Percentiles rank a stretch among this genome's conserved stretches.
phyloP scores from a whole-genome alignment of 1,140 invertebrate species.

The Diorhabda carinulata region DNA sequence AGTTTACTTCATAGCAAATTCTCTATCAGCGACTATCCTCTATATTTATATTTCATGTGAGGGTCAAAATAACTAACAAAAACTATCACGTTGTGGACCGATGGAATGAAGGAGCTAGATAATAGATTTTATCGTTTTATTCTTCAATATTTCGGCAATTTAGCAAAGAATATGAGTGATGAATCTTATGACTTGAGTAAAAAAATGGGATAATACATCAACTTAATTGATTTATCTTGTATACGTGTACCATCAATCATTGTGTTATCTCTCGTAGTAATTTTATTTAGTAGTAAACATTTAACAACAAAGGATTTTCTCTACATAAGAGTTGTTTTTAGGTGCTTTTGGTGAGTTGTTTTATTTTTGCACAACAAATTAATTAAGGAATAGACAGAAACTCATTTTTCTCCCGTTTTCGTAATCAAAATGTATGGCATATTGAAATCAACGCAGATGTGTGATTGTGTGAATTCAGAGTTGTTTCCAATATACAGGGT shows the following conservation, averaged over 20 bases:
- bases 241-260: slow-evolving; percentile 2
- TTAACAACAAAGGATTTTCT: too few species aligned
- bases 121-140: slow-evolving; percentile 3
- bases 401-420: too few species aligned
- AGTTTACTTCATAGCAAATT: too few species aligned
- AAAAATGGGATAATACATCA: background rate
- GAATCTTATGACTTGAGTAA: background rate
- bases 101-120: background rate
- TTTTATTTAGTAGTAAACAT: background rate
- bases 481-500: too few species aligned
- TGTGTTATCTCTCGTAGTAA: background rate
- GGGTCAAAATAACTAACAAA: background rate
- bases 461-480: too few species aligned
- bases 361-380: too few species aligned
- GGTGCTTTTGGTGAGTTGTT: too few species aligned
- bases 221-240: slow-evolving; percentile 3
- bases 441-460: too few species aligned
- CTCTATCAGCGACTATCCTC: too few species aligned
- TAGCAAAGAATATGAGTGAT: slow-evolving; percentile 2
- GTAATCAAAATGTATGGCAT: too few species aligned
- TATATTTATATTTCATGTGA: background rate
- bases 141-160: slow-evolving; percentile 2
- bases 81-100: background rate
- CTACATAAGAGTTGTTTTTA: too few species aligned
- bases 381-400: too few species aligned